Evolutionary conservation across 2,888 invertebrate species (phyloP), one percentile per base, ranked within the genome.

Genomic region (Xestobium rufovillosum): DNA sequence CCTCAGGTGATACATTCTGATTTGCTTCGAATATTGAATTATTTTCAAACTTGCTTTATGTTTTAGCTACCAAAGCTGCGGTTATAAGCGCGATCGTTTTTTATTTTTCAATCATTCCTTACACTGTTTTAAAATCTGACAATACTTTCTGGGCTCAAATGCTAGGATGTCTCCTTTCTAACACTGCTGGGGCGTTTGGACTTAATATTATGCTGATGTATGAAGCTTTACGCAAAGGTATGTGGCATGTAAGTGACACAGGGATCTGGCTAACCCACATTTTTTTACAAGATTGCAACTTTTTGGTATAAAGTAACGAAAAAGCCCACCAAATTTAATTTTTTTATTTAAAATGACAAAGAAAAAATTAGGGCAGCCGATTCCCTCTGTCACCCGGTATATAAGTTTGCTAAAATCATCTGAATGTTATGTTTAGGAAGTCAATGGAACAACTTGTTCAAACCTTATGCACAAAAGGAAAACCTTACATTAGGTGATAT

Each of bases 121-220:
- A 79, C 47, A 68, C 77, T 36, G 72, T 87, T 52, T 63, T 84
- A 38, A 66, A 75, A 36, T 49, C 56, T 25, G 70, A 75, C 44
- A 87, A 87, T 53, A 75, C 77, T 45, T 69, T 71, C 14, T 63
- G 86, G 42, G 67, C 72, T 0, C 53, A 78, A 26, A 55, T 59
- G 0, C 61, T 71, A 1, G 88, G 88, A 60, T 53, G 83, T 52
- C 60, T 89, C 4, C 67, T 81, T 34, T 76, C 80, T 11, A 90
- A 90, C 58, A 76, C 83, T 0, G 89, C 82, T 3, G 83, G 91
- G 83, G 76, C 82, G 0, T 80, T 78, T 51, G 88, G 85, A 2
- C 78, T 85, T 40, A 79, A 81, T 56, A 63, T 87, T 4, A 73
- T 89, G 26, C 63, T 84, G 8, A 75, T 76, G 56, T 78, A 73